Evolutionary conservation across 2,888 invertebrate genomes (phyloP).

Genomic region (Girardia tigrina): DNA sequence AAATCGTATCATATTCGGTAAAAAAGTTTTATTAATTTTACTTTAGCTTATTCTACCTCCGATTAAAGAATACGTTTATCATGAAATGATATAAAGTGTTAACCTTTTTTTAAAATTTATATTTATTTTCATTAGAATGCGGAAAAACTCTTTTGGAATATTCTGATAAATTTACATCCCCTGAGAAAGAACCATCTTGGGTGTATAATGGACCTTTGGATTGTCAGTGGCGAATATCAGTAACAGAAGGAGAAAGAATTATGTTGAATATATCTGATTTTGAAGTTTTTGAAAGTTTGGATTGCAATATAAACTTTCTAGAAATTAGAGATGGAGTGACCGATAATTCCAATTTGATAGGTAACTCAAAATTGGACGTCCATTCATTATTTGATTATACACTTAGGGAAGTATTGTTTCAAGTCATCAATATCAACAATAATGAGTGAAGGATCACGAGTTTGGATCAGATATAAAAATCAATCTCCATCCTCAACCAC

Average conservation of each 20-base stretch:
- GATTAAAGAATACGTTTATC: neutral
- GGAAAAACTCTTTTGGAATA: conserved; percentile 69
- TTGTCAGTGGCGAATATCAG: conserved; percentile 93
- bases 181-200: conserved; percentile 56
- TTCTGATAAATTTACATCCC: conserved; percentile 66
- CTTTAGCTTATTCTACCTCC: neutral
- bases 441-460: conserved; percentile 72
- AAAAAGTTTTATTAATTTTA: no score
- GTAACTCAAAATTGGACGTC: conserved; percentile 53
- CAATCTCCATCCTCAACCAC: conserved; percentile 62
- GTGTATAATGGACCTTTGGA: neutral
- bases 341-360: conserved; percentile 73
- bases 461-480: conserved; percentile 73
- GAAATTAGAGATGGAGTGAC: conserved; percentile 90
- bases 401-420: conserved; percentile 68
- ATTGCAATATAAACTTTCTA: conserved; percentile 75
- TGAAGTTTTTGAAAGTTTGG: conserved; percentile 72
- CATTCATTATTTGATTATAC: no score
- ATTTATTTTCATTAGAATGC: conserved; percentile 27
- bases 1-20: no score
- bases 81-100: neutral
- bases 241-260: conserved; percentile 88
- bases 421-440: conserved; percentile 64
- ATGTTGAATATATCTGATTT: conserved; percentile 75
- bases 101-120: neutral